Evolutionary conservation across 1,140 invertebrate species (phyloP), one percentile per base, ranked within the genome.

Genomic region (Drosophila dunni): DNA sequence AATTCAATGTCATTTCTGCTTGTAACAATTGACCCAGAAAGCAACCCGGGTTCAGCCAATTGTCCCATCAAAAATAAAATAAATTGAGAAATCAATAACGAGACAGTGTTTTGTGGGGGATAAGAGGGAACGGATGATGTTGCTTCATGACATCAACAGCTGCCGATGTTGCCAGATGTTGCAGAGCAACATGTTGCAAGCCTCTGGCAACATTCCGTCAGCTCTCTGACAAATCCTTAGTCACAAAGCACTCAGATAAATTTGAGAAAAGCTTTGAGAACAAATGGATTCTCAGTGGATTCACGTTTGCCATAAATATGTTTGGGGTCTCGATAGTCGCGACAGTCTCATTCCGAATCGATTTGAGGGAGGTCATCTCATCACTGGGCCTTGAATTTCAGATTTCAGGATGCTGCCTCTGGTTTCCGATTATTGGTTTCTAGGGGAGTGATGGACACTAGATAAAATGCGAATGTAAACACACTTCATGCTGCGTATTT

Each of bases 331-430:
- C 38, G 56, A 13, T 40, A 58, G 40, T n/a, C 11, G 10, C 38
- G 56, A 13, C 56, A 58, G 56, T 58, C 56, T 11, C 40, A 29
- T 44, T 17, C 20, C 2, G 38, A 11, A 58, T 29, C n/a, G 13
- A 44, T 58, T 58, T 44, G 56, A 58, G 56, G 56, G 56, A 58
- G 56, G 56, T 58, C 56, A 42, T 29, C 40, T 42, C 38, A 44
- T 42, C 10, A 40, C 11, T 7, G 29, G 10, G 38, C 17, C 17
- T 2, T 20, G 17, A 0, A 20, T 20, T 20, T 20, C 17, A 36
- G 36, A 34, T 48, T 48, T 20, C 45, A 56, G 29, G n/a, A 3
- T 11, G 34, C 50, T 29, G 50, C 5, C 13, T 42, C 40, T 11
- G 53, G 36, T 24, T 50, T 48, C 46, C 2, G 50, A 8, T 38